phyloP scores from a whole-genome alignment of 2,888 invertebrate species.

The Meta bourneti region DNA sequence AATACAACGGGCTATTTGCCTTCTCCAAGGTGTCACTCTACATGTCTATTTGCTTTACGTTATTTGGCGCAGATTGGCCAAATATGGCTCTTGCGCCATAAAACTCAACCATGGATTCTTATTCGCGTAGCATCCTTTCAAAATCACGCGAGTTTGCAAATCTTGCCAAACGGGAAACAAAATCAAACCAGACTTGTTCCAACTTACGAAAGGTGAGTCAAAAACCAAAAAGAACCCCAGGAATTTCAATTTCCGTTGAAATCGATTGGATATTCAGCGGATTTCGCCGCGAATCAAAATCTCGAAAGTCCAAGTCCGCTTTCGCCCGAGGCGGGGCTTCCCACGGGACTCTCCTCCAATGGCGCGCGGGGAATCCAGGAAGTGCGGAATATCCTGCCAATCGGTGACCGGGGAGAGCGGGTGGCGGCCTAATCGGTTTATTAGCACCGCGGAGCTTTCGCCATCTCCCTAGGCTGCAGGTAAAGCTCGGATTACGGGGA shows the following conservation, averaged over 20 bases:
- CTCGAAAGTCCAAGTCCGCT: background rate
- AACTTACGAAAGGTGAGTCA: too few relatives aligned
- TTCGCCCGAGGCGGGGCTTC: slow-evolving; percentile 20
- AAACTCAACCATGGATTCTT: too few relatives aligned
- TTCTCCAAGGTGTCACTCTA: too few relatives aligned
- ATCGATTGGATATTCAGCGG: background rate
- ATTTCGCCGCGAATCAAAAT: background rate
- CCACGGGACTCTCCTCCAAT: slow-evolving; percentile 41
- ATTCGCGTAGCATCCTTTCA: too few relatives aligned
- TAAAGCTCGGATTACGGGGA: slow-evolving; percentile 32
- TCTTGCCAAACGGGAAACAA: too few relatives aligned
- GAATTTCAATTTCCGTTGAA: background rate
- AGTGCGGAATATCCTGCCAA: slow-evolving; percentile 19
- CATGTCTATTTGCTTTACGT: too few relatives aligned
- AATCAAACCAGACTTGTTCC: too few relatives aligned
- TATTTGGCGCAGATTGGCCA: too few relatives aligned
- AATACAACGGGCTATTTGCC: too few relatives aligned
- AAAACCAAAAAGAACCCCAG: background rate
- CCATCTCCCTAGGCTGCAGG: background rate
- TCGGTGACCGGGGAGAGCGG: background rate
- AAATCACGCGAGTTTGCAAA: too few relatives aligned
- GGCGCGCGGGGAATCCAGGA: background rate
- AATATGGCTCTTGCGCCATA: too few relatives aligned
- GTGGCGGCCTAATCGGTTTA: slow-evolving; percentile 58
- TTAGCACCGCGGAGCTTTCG: slow-evolving; percentile 11